Evolutionary conservation across 37 sponge, comb jelly and placozoan genomes (phyloP), one percentile per base, ranked within the genome.

Genomic region (Agelas oroides): DNA sequence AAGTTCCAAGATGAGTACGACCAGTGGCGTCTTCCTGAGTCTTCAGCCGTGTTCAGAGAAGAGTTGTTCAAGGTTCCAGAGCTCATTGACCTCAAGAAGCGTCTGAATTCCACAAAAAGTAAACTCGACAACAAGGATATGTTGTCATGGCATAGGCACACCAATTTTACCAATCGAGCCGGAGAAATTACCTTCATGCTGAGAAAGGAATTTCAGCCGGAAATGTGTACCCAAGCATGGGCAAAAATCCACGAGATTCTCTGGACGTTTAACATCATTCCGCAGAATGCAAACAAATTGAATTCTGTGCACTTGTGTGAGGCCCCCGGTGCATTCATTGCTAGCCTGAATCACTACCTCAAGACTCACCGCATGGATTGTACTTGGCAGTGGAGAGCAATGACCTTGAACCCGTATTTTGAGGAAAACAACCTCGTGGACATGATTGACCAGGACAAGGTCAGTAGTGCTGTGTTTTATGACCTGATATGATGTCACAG

Each of bases 171-270:
- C 66, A 91, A 98, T 78, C 81, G 86, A 14, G 92, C 94, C 1
- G 94, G 91, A 17, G 25, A 85, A 8, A 71, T 98, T 31, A 57
- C 91, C 13, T 59, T 76, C 24, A 81, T 72, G 8, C 60, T 95
- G 25, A 84, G 94, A 20, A 65, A 85, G 8, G 85, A 91, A 53
- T 84, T 81, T 38, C 53, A 88, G n/a, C 90, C 92, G 1, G 98
- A 98, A 65, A 83, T 98, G 76, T 95, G 96, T 81, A 95, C 96
- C 0, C 92, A 94, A 57, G 92, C 81, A 21, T 98, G 98, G 98
- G 84, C 94, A 1, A 96, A 98, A 80, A 57, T 98, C 53, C 91
- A 95, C 30, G 90, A 95, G 71, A 93, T 98, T 58, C 82, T 94
- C 12, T 78, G 88, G 72, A 63, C 76, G n/a, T 91, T 80, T 64